Conservation (phyloP, 2,888 invertebrate genomes). For the Xestia c-nigrum region DNA sequence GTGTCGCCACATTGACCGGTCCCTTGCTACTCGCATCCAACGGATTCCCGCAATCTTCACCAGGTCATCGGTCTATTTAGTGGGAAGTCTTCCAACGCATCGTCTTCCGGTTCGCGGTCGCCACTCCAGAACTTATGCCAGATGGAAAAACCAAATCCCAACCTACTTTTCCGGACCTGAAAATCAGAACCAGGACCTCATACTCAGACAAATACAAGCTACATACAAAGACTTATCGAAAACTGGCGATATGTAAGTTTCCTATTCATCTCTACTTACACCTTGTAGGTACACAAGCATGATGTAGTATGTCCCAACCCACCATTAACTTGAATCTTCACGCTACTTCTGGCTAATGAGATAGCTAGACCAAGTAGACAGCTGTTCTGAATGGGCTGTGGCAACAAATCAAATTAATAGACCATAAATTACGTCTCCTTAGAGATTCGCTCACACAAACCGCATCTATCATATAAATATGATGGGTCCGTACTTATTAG, state of each 20-base stretch:
- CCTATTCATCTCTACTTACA: neutral
- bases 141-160: too few species aligned
- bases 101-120: too few species aligned
- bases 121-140: too few species aligned
- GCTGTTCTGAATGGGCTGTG: slow-evolving; percentile 1
- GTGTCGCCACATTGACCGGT: too few species aligned
- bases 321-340: slow-evolving; percentile 10
- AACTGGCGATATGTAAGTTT: neutral
- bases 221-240: neutral
- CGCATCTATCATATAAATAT: slow-evolving; percentile 37
- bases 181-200: too few species aligned
- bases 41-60: too few species aligned
- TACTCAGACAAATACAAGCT: too few species aligned
- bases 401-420: slow-evolving; percentile 47
- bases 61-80: too few species aligned
- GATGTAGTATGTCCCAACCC: neutral
- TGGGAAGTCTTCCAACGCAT: too few species aligned
- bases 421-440: slow-evolving; percentile 34
- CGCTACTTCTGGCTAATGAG: slow-evolving; percentile 1
- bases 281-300: neutral
- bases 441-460: neutral
- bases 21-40: too few species aligned
- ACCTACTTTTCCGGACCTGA: neutral
- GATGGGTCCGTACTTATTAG: slow-evolving; percentile 15
- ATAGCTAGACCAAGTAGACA: slow-evolving; percentile 8